These are phyloP conservation scores for Arothron firmamentum DNA, from an alignment of 2,113 vertebrate species.

Conservation along the genomic window DNA sequence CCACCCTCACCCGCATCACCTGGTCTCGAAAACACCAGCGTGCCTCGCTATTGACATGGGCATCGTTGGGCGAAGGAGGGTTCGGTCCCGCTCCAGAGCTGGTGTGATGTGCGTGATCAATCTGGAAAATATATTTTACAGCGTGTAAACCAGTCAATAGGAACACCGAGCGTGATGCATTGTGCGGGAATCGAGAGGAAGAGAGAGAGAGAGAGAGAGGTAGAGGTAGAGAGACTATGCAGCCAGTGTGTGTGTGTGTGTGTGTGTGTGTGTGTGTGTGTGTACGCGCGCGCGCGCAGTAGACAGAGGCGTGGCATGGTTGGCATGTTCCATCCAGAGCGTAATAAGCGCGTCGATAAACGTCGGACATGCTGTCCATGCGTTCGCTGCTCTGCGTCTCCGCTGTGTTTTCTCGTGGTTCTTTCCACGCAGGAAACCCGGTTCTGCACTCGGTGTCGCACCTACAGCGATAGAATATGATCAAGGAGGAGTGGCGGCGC, in stretches of 20 bases:
- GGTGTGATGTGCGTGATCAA: slow-evolving; percentile 79
- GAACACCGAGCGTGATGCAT: slow-evolving; percentile 76
- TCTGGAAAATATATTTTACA: slow-evolving; percentile 77
- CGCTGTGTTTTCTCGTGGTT: slow-evolving; percentile 18
- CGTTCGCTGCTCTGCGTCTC: slow-evolving; percentile 11
- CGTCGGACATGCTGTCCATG: slow-evolving; percentile 53
- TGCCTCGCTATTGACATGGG: slow-evolving; percentile 73
- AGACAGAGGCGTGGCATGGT: not conserved
- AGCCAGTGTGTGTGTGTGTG: slow-evolving; percentile 33
- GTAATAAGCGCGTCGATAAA: slow-evolving; percentile 65
- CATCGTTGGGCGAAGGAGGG: slow-evolving; percentile 68
- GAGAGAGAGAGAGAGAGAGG: slow-evolving; percentile 3
- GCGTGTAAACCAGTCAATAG: slow-evolving; percentile 74
- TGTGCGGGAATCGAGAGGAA: slow-evolving; percentile 66
- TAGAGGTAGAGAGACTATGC: slow-evolving; percentile 27
- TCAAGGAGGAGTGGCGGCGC: slow-evolving; percentile 20
- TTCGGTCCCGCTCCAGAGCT: slow-evolving; percentile 63
- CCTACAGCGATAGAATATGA: slow-evolving; percentile 39
- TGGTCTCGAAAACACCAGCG: slow-evolving; percentile 54
- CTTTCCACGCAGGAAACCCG: slow-evolving; percentile 33
- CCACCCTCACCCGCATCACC: not conserved
- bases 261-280: slow-evolving; percentile 9
- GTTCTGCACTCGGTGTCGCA: slow-evolving; percentile 34
- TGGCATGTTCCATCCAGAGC: slow-evolving; percentile 47
- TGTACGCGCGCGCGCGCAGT: not conserved